A percentile compares a stretch with the other conserved stretches of the same genome.
phyloP scores from a whole-genome alignment of 53 echinoderm and acorn worm genomes.

The Temnopleurus reevesii region DNA sequence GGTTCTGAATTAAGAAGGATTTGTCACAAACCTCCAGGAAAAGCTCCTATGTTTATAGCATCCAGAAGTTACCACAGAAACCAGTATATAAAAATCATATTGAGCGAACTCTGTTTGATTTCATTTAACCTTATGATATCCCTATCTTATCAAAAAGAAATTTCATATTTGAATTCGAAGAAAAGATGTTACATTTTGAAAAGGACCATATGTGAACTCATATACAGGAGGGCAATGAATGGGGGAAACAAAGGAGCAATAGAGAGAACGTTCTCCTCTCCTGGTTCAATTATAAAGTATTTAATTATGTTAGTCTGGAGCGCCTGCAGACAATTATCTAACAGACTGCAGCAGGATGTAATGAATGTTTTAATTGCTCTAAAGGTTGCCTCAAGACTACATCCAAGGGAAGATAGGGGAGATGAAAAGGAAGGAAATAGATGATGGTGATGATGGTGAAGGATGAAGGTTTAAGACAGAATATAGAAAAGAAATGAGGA shows the following conservation, averaged over 20 bases:
- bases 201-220: too few relatives aligned
- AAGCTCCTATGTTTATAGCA: too few relatives aligned
- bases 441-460: neutral
- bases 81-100: too few relatives aligned
- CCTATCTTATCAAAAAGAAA: too few relatives aligned
- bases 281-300: neutral
- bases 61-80: too few relatives aligned
- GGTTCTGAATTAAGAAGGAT: too few relatives aligned
- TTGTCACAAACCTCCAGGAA: too few relatives aligned
- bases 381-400: neutral
- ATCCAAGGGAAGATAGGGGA: neutral
- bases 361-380: neutral
- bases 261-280: neutral
- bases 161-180: too few relatives aligned
- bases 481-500: neutral
- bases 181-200: too few relatives aligned
- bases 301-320: slow-evolving; percentile 13
- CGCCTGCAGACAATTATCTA: neutral
- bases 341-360: slow-evolving; percentile 5
- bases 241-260: neutral
- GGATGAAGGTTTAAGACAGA: neutral
- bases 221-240: neutral
- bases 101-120: too few relatives aligned
- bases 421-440: neutral
- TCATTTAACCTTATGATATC: too few relatives aligned